Evolutionary conservation across 1,140 invertebrate species (phyloP).

Genomic region (Drosophila cardini): DNA sequence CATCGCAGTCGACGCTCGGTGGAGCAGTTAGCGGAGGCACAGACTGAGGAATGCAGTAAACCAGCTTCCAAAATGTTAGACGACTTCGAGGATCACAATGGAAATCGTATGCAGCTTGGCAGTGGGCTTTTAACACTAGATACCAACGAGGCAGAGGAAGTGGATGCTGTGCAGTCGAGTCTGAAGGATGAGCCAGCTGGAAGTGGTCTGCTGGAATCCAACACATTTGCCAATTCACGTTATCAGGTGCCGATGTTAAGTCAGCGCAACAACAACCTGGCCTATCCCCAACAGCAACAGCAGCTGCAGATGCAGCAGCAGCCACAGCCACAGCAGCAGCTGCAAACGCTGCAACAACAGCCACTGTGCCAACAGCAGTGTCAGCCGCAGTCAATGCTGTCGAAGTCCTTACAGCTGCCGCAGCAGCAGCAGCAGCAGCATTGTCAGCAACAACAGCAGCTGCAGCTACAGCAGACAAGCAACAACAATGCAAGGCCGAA

Average conservation of each 20-base stretch:
- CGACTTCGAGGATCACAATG: constrained; percentile 67
- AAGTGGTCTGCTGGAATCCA: not conserved
- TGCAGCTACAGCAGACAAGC: constrained; percentile 2
- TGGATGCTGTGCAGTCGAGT: not conserved
- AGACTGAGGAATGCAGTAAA: not conserved
- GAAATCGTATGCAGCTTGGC: constrained; percentile 54
- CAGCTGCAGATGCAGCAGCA: constrained; percentile 20
- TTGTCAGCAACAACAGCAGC: not conserved
- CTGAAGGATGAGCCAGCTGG: constrained; percentile 24
- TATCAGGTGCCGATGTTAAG: constrained; percentile 57
- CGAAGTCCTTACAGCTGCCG: constrained; percentile 10
- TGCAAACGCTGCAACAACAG: not conserved
- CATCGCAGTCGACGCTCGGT: constrained; percentile 31
- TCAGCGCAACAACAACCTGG: constrained; percentile 38
- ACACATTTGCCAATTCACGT: constrained; percentile 35
- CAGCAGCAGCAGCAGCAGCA: constrained; percentile 18
- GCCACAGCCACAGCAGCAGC: not conserved
- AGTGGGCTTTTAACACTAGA: constrained; percentile 30
- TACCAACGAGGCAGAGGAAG: constrained; percentile 13
- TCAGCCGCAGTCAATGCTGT: constrained; percentile 14
- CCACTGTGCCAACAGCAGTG: constrained; percentile 5
- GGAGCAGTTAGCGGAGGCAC: not conserved
- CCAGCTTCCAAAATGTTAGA: constrained; percentile 35
- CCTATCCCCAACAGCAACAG: constrained; percentile 20
- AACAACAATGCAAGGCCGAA: constrained; percentile 32